A percentile compares a stretch with the other conserved stretches of the same genome.
phyloP scores from a whole-genome alignment of 2,888 invertebrate genomes.

The Gibbula magus region DNA sequence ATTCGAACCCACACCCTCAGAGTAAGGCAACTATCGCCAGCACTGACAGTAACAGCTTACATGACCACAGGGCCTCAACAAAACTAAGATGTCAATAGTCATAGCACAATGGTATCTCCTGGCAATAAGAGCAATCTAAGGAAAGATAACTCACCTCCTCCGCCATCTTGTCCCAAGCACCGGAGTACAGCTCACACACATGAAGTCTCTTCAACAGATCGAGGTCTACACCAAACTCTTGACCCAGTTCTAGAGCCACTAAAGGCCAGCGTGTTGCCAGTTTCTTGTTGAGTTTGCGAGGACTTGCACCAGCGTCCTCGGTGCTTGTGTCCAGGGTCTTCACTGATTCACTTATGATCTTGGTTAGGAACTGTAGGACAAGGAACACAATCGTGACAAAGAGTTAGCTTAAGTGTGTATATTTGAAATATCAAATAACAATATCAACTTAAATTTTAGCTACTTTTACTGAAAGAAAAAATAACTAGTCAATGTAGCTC shows the following conservation, averaged over 20 bases:
- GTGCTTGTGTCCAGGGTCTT: slow-evolving; percentile 36
- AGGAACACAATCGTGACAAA: neutral
- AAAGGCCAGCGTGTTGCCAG: slow-evolving; percentile 81
- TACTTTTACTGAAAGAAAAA: too few species aligned
- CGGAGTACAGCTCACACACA: slow-evolving; percentile 81
- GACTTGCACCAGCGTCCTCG: slow-evolving; percentile 28
- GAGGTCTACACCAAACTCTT: slow-evolving; percentile 85
- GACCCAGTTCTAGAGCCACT: slow-evolving; percentile 83
- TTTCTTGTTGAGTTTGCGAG: slow-evolving; percentile 31
- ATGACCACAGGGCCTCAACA: too few species aligned
- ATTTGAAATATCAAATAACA: too few species aligned
- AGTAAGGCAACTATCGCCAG: too few species aligned
- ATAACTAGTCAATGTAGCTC: too few species aligned
- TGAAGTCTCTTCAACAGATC: slow-evolving; percentile 87
- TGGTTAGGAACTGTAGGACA: slow-evolving; percentile 41
- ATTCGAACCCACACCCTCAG: too few species aligned
- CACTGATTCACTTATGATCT: slow-evolving; percentile 45
- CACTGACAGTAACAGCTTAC: too few species aligned
- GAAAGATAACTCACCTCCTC: slow-evolving; percentile 77
- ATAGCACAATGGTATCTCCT: too few species aligned
- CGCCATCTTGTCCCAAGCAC: slow-evolving; percentile 80
- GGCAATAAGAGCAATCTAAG: too few species aligned
- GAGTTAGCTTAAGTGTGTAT: too few species aligned
- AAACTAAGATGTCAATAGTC: too few species aligned
- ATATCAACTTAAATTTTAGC: too few species aligned